Evolutionary conservation across 2,113 vertebrate genomes (phyloP), one percentile per base, ranked within the genome.

Genomic region (Uria aalge): DNA sequence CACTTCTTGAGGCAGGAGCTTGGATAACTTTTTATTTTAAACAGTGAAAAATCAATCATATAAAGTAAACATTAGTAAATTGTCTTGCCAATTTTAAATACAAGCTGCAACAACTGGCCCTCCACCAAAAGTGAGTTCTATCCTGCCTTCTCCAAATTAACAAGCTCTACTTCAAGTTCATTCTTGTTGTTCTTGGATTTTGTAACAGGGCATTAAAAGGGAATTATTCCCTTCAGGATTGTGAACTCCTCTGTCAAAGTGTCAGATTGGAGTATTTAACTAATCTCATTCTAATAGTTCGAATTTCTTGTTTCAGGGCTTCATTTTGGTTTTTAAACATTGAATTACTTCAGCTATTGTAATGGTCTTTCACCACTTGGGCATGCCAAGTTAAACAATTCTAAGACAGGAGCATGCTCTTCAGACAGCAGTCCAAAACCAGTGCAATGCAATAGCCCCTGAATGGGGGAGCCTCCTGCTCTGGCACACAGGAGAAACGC

Each of bases 81-180:
- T 71, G 2, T 10, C 30, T 80, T 56, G 8, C 34, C 4, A 78
- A 14, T 92, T 86, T 47, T 38, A 75, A 75, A 78, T 15, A 30
- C 18, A 59, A 81, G 1, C 17, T 55, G n/a, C 20, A 81, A 18
- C 5, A 52, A n/a, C 20, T 38, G 8, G 1, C 1, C 5, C 2
- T 68, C 11, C 16, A 69, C 15, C 19, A 74, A 55, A 74, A 63
- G 4, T 15, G 22, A 71, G 40, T 78, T 80, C 27, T 63, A 38
- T 7, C 2, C 7, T 84, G 8, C 11, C 6, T 75, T 85, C 36
- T 79, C 43, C 38, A 85, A 82, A 75, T 64, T 40, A 91, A 52
- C 8, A 52, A 3, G 20, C 15, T 24, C 6, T 45, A 26, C 12
- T 40, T 57, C 23, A 55, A 38, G 32, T 24, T 88, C 7, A 45